Conservation (phyloP, 2,888 invertebrate species). For the Pocota personata region DNA sequence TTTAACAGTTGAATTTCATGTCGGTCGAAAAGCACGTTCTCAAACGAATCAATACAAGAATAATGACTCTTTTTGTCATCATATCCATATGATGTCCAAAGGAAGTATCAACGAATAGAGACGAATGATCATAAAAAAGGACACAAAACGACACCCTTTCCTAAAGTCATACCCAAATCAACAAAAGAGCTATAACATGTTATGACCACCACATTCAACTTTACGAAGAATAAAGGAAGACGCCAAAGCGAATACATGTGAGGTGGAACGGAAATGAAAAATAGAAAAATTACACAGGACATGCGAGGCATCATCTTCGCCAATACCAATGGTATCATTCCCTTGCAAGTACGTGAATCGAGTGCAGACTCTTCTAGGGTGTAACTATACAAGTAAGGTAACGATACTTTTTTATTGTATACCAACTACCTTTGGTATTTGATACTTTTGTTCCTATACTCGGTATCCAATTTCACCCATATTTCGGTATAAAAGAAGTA, state of each 20-base stretch:
- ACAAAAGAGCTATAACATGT: not conserved
- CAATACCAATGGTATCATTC: not conserved
- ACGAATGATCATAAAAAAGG: not conserved
- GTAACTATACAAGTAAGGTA: too few relatives aligned
- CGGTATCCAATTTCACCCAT: too few relatives aligned
- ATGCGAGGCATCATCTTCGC: constrained; percentile 7
- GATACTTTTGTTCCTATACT: too few relatives aligned
- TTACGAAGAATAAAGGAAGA: not conserved
- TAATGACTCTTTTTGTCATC: not conserved
- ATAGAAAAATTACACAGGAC: constrained; percentile 12
- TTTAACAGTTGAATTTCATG: too few relatives aligned
- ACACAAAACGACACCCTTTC: not conserved
- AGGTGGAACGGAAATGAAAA: not conserved
- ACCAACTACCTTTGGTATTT: too few relatives aligned
- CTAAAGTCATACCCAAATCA: not conserved
- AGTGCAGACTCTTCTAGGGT: not conserved
- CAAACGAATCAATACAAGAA: not conserved
- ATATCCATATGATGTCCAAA: not conserved
- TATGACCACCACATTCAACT: not conserved
- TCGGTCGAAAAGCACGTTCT: not conserved
- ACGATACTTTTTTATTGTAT: too few relatives aligned
- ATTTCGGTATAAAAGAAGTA: too few relatives aligned
- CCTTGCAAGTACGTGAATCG: not conserved
- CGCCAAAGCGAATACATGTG: not conserved
- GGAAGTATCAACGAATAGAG: not conserved